Evolutionary conservation across 37 sponge, comb jelly and placozoan species (phyloP).

Genomic region (Aplysina aerophoba): DNA sequence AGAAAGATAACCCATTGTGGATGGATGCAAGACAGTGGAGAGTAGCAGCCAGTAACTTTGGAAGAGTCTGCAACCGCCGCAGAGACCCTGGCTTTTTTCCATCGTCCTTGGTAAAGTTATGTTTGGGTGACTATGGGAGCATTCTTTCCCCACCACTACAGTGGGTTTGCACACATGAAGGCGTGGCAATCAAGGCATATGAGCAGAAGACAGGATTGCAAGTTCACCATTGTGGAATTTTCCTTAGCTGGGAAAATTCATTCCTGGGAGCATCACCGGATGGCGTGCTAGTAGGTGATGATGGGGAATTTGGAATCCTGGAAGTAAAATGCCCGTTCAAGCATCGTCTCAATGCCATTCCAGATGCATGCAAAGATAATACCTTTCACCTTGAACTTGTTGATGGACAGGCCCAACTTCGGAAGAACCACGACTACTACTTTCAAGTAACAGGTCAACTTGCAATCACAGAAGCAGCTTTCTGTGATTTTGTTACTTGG

Average conservation of each 20-base stretch:
- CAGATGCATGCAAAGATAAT: constrained; percentile 25
- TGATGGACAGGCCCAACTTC: neutral
- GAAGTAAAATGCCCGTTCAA: constrained; percentile 38
- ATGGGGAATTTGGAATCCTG: neutral
- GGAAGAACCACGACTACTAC: constrained; percentile 9
- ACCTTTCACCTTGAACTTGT: neutral
- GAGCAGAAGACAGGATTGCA: neutral
- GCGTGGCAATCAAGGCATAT: neutral
- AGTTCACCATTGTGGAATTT: constrained; percentile 4
- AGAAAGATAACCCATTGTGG: constrained; percentile 40
- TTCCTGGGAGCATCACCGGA: constrained; percentile 9
- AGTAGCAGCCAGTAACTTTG: constrained; percentile 53
- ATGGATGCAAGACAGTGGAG: constrained; percentile 48
- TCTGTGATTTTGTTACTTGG: constrained; percentile 14
- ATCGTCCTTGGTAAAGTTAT: neutral
- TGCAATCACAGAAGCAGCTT: neutral
- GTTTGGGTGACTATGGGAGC: constrained; percentile 37
- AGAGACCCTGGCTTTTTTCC: constrained; percentile 15
- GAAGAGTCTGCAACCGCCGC: constrained; percentile 35
- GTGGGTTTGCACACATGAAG: neutral
- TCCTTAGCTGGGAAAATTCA: neutral
- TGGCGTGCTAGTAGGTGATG: neutral
- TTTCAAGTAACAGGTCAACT: constrained; percentile 25
- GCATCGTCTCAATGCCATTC: neutral
- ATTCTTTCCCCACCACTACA: neutral